Evolutionary conservation across 1,140 invertebrate genomes (phyloP).

Genomic region (Phymastichus coffea): DNA sequence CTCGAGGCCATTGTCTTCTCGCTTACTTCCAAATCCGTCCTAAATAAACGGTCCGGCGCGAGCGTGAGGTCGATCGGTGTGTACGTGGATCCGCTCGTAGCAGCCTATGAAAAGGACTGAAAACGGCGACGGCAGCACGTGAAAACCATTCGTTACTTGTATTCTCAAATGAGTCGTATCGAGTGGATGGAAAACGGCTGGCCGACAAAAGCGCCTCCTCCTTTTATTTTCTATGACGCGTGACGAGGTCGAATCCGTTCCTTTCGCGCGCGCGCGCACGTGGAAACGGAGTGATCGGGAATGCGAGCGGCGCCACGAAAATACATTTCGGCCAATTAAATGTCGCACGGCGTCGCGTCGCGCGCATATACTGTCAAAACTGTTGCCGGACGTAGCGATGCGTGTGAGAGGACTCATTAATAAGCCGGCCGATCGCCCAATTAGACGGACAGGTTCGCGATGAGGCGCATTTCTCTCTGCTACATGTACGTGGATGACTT

Average conservation of each 20-base stretch:
- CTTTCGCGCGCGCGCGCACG: too few species aligned
- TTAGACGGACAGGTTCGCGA: background rate
- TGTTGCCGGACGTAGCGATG: background rate
- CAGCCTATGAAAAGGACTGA: background rate
- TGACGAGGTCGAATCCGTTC: too few species aligned
- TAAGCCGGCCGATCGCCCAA: constrained; percentile 16
- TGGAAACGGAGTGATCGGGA: too few species aligned
- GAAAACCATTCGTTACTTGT: constrained; percentile 10
- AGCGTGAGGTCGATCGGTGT: background rate
- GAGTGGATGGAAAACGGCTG: constrained; percentile 6
- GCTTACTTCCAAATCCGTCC: constrained; percentile 17
- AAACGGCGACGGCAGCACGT: too few species aligned
- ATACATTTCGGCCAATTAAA: background rate
- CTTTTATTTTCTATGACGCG: too few species aligned
- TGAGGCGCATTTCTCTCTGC: too few species aligned
- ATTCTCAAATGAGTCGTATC: constrained; percentile 11
- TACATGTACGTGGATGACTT: too few species aligned
- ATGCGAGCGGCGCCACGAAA: too few species aligned
- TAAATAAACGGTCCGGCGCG: constrained; percentile 21
- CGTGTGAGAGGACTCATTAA: constrained; percentile 16
- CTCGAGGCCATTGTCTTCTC: constrained; percentile 8
- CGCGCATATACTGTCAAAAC: background rate
- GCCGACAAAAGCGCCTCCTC: too few species aligned
- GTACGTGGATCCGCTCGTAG: constrained; percentile 8
- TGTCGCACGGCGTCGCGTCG: background rate